phyloP scores from a whole-genome alignment of 2,113 vertebrate genomes.

The Tauraco erythrolophus region DNA sequence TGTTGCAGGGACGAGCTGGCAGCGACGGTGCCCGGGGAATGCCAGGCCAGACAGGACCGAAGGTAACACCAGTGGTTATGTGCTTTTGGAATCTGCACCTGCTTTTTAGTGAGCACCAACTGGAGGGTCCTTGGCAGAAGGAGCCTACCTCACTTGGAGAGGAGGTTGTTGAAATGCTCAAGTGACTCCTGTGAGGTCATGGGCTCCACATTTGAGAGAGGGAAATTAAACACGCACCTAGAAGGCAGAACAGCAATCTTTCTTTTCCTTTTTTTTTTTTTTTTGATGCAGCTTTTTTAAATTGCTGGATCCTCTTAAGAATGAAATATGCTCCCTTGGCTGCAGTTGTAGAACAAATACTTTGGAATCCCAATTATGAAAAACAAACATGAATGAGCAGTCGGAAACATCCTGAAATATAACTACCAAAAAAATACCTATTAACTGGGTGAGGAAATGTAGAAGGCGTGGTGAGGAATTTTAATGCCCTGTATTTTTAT shows the following conservation, averaged over 20 bases:
- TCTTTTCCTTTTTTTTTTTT: not conserved
- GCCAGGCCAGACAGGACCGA: slow-evolving; percentile 95
- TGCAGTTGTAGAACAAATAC: not conserved
- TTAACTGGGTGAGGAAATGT: not conserved
- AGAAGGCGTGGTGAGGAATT: not conserved
- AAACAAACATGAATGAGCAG: not conserved
- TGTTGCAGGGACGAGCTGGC: slow-evolving; percentile 89
- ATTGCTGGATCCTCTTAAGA: not conserved
- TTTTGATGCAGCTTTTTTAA: not conserved
- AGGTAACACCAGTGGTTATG: slow-evolving; percentile 66
- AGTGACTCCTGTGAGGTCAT: not conserved
- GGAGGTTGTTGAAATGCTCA: not conserved
- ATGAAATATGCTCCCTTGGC: not conserved
- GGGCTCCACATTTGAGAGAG: not conserved
- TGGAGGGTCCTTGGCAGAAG: fast-evolving
- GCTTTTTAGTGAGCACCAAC: not conserved
- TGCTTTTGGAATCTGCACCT: not conserved
- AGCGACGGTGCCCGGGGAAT: slow-evolving; percentile 94
- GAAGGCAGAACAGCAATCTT: not conserved
- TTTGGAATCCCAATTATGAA: not conserved
- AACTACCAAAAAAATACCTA: not conserved
- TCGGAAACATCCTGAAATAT: not conserved
- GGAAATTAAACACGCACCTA: not conserved
- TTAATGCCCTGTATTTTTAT: not conserved
- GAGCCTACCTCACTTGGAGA: not conserved